Conservation (phyloP, 2,888 invertebrate genomes). For the Acanthosepion esculentum region DNA sequence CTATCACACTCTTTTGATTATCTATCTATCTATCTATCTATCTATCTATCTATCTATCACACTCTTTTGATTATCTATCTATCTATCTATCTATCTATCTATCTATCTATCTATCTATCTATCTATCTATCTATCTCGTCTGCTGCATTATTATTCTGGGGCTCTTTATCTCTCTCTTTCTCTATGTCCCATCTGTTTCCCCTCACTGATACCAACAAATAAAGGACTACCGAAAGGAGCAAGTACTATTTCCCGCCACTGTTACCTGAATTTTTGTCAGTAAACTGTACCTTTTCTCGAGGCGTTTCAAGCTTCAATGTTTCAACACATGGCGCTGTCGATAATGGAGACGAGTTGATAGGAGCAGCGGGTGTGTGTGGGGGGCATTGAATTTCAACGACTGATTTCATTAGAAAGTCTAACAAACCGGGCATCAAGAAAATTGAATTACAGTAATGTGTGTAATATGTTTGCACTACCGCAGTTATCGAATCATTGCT, state of each 20-base stretch:
- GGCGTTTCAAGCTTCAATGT: not conserved
- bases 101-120: no score
- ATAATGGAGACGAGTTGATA: not conserved
- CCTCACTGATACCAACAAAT: not conserved
- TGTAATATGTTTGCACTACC: not conserved
- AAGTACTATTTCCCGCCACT: not conserved
- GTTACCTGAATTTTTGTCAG: not conserved
- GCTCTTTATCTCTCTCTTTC: no score
- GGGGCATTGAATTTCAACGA: not conserved
- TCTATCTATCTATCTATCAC: no score
- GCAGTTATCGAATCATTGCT: not conserved
- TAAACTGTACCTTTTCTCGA: not conserved
- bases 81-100: no score
- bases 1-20: no score
- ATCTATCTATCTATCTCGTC: no score
- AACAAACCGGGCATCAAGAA: conserved; percentile 17
- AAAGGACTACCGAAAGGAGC: not conserved
- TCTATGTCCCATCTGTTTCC: no score
- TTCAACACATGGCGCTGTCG: not conserved
- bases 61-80: no score
- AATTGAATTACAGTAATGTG: conserved; percentile 33
- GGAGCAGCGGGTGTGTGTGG: not conserved
- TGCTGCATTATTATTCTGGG: no score
- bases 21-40: no score
- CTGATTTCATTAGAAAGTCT: conserved; percentile 22